Base-by-base conservation (phyloP, 2,888 invertebrate genomes). In the Cataglyphis altisquamis region DNA sequence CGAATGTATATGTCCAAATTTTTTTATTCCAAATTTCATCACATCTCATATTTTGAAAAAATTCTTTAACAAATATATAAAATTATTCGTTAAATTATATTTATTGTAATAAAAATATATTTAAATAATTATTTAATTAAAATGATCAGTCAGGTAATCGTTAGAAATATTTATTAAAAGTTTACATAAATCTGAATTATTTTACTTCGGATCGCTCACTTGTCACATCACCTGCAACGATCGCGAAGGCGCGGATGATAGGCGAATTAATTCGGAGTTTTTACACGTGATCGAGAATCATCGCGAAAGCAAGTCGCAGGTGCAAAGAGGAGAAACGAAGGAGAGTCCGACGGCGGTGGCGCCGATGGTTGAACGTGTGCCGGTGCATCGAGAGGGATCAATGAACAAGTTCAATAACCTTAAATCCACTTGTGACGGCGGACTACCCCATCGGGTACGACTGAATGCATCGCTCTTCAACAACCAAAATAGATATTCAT, bases 331-430 rank as follows among this genome's bases (percentile, higher is more conserved):
- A 55, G 68, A 45, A 84, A 60, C 77, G 83, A 62, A 6, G 63
- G 25, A 15, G 39, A 29, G 60, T 63, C 62, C 66, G 48, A 68
- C 64, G 74, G 68, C 82, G 86, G 82, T 83, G 78, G 85, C 85
- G 86, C 77, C 48, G 83, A 60, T 57, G 86, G 85, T 41, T 84
- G 84, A 87, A 88, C 48, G 48, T 89, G 88, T 81, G 87, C 84
- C 86, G 85, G 86, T 89, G 87, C 88, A 89, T 86, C 86, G 88
- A 88, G 89, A 87, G 87, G 91, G 92, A 94, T 94, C 94, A 94
- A 94, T 94, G 94, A 92, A 90, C 90, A 92, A 91, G 94, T 94
- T 94, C 93, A 93, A 93, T 93, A 93, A 94, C 94, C 94, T 93
- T 92, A 93, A 94, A 94, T 94, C 94, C 92, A 94, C 93, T 93